Evolutionary conservation across 1,140 invertebrate species (phyloP).

Genomic region (Microvelia longipes): DNA sequence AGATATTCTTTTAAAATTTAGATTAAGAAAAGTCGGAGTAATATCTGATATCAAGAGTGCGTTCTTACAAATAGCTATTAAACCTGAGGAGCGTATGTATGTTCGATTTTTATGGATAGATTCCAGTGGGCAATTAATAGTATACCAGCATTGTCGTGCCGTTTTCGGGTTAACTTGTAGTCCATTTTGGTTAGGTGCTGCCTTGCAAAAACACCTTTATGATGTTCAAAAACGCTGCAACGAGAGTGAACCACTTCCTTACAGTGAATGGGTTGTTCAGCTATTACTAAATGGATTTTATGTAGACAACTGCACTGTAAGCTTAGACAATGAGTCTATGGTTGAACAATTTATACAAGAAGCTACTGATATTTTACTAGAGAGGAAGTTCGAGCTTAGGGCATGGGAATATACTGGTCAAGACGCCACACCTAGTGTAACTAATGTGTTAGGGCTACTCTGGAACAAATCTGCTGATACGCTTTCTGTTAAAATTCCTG

Average conservation of each 20-base stretch:
- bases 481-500: constrained; percentile 4
- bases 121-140: neutral
- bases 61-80: neutral
- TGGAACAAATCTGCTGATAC: neutral
- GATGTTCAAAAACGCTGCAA: neutral
- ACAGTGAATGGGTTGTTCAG: neutral
- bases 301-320: neutral
- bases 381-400: neutral
- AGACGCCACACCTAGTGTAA: too few relatives aligned
- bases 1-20: neutral
- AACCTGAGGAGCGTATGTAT: neutral
- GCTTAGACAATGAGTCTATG: neutral
- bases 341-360: neutral
- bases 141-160: neutral
- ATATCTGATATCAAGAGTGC: constrained; percentile 3
- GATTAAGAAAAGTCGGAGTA: constrained; percentile 14
- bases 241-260: neutral
- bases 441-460: constrained; percentile 12
- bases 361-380: neutral
- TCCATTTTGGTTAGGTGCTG: neutral
- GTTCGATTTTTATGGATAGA: neutral
- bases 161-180: neutral
- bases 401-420: neutral
- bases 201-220: neutral
- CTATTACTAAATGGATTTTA: neutral